Evolutionary conservation across 1,140 invertebrate genomes (phyloP), one percentile per base, ranked within the genome.

Genomic region (Macrobrachium nipponense): DNA sequence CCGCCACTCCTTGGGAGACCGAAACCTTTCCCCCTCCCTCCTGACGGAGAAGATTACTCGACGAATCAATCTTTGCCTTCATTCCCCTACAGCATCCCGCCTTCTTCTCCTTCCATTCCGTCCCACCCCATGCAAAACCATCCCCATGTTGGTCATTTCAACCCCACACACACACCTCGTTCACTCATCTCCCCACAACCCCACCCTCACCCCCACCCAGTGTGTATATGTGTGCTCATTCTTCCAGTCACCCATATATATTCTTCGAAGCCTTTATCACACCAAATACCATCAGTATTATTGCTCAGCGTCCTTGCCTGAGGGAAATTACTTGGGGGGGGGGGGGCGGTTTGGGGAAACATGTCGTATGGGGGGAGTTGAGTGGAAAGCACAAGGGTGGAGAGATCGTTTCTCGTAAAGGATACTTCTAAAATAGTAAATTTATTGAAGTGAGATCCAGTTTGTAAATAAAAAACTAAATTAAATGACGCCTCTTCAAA

Each of bases 271-370:
- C 81, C 73, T 83, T 77, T 64, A 83, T 83, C 81, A 76, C 81
- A 83, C 72, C 81, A 83, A 83, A 83, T 83, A 83, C 81, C 81
- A 83, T 83, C 81, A 83, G 81, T 76, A 73, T 76, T 83, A 83
- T 83, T 83, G 59, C 81, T 73, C 73, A 8, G 36, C 72, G 72
- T 44, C 81, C 58, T 70, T 76, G 72, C 81, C 70, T 17, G 72
- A 83, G 81, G 81, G 80, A 77, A 83, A 83, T 83, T 73, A 76
- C 43, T n/a, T 18, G n/a, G 5, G 44, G 2, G 5, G 64, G 23
- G 68, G 15, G 44, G 44, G 44, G 59, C n/a, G 60, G 60, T 43
- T 18, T 5, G n/a, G 7, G 5, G 60, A 43, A 43, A 61, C 18
- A 18, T 23, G 36, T 51, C 27, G 27, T 36, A 0, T n/a, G 20